Evolutionary conservation across 2,888 invertebrate genomes (phyloP).

Genomic region (Drosophila nr. perissopoda): DNA sequence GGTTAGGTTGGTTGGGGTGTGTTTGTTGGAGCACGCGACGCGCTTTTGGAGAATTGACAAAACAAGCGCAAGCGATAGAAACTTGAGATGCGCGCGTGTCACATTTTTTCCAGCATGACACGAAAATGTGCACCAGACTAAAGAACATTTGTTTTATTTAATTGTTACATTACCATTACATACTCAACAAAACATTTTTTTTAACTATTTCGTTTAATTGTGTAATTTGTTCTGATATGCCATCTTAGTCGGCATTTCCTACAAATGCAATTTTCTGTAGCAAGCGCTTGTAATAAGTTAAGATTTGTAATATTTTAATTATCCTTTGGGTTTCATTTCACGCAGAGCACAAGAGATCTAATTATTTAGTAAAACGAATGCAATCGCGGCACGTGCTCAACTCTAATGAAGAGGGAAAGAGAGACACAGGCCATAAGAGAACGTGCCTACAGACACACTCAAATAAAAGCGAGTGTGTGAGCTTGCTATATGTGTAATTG

Average conservation of each 20-base stretch:
- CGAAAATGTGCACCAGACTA: not conserved
- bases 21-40: slow-evolving; percentile 69
- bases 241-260: not conserved
- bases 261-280: not conserved
- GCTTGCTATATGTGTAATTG: slow-evolving; percentile 37
- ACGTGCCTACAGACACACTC: slow-evolving; percentile 30
- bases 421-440: slow-evolving; percentile 35
- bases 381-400: slow-evolving; percentile 1
- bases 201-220: not conserved
- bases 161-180: not conserved
- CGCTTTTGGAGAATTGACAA: slow-evolving; percentile 76
- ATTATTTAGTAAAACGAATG: not conserved
- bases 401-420: slow-evolving; percentile 12
- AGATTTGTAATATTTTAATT: not conserved
- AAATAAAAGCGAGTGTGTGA: slow-evolving; percentile 2
- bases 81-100: slow-evolving; percentile 16
- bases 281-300: not conserved
- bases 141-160: not conserved
- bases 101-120: not conserved
- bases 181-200: not conserved
- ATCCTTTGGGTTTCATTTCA: not conserved
- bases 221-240: not conserved
- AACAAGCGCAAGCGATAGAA: slow-evolving; percentile 68
- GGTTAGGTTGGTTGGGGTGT: slow-evolving; percentile 53
- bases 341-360: not conserved